Conservation (phyloP, 2,888 invertebrate genomes). For the Notocelia uddmanniana region DNA sequence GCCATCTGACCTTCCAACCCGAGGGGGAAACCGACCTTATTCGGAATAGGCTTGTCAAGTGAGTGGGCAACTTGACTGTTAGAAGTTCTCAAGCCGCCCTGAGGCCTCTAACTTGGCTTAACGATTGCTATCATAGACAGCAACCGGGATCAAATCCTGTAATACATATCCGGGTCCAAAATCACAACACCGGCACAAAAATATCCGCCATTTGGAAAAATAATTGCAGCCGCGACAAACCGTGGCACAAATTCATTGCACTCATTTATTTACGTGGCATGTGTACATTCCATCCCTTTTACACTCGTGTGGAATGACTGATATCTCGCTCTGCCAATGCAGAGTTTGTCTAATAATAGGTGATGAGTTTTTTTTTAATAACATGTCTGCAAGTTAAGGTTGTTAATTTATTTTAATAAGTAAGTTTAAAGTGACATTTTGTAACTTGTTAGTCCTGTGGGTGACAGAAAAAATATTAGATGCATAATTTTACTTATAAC, state of each 20-base stretch:
- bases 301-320: background rate
- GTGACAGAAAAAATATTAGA: background rate
- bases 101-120: too few relatives aligned
- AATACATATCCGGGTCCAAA: too few relatives aligned
- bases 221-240: slow-evolving; percentile 30
- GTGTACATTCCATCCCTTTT: slow-evolving; percentile 10
- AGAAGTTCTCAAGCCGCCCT: too few relatives aligned
- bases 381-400: slow-evolving; percentile 18
- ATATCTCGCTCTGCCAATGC: slow-evolving; percentile 13
- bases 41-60: too few relatives aligned
- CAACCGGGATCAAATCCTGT: too few relatives aligned
- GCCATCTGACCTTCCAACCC: too few relatives aligned
- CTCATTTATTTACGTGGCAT: slow-evolving; percentile 28
- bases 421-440: slow-evolving; percentile 4
- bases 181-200: background rate
- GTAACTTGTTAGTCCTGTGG: background rate
- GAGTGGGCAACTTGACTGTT: too few relatives aligned
- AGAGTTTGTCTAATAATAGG: slow-evolving; percentile 26
- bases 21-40: too few relatives aligned
- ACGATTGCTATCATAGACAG: too few relatives aligned
- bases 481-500: background rate
- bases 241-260: slow-evolving; percentile 30
- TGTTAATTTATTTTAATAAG: slow-evolving; percentile 1
- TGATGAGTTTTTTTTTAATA: slow-evolving; percentile 1
- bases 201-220: slow-evolving; percentile 2